Base-by-base conservation (phyloP, 2,113 vertebrate species). In the Aramus guarauna region DNA sequence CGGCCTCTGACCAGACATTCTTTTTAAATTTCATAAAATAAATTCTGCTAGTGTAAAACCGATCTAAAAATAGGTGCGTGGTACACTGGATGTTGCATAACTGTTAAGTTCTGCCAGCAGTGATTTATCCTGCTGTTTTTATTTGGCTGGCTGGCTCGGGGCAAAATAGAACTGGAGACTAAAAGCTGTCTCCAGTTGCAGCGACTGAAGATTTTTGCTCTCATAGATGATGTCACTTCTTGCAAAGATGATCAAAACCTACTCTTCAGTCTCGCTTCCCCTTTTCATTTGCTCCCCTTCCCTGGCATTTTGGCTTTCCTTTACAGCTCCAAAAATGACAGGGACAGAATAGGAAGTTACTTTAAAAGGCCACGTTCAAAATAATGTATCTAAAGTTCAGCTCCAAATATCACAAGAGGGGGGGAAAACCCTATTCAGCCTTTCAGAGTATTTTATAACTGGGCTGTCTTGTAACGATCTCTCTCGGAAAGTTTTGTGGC, bases 121-220 rank as follows among this genome's bases (percentile, higher is more conserved):
- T 96, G 92, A 97, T 96, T 96, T 96, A 96, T 95, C 85, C 62
- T 9, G 18, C 85, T 93, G 93, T 90, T 97, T 96, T 79, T 88
- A 80, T 96, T 95, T 96, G 89, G 77, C 95, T 92, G 90, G 41
- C 84, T 94, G 86, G 90, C 93, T 96, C 11, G 8, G 80, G 74
- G 92, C 77, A 90, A 93, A 93, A 95, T 24, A 89, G 85, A 93
- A 78, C 74, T 74, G 85, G 85, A 97, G 96, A 92, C 91, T 77
- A 91, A 95, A 94, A 84, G 75, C 81, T 88, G 93, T 92, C 85
- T 94, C 77, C 80, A 74, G 56, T 60, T 94, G 69, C 78, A 89
- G 79, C 15, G 24, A 53, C 15, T 83, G 85, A 88, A 93, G 92
- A 85, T 71, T 87, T 92, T 80, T 85, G 72, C 78, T 94, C 89